A percentile compares a stretch with the other conserved stretches of the same genome.
Conservation (phyloP, 2,113 vertebrate genomes). For the Picathartes gymnocephalus region DNA sequence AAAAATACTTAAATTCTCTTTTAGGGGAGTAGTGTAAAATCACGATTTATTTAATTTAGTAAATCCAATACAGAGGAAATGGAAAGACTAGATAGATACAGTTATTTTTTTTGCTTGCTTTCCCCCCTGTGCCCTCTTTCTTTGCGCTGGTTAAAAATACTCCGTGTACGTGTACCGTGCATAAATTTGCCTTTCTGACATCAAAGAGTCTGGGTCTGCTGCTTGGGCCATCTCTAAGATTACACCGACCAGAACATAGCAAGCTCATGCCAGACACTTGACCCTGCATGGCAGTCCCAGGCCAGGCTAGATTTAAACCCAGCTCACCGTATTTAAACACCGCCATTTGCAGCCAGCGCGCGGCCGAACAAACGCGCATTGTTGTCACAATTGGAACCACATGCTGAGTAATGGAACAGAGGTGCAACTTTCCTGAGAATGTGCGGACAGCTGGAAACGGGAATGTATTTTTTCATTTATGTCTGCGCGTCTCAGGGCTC, state of each 20-base stretch:
- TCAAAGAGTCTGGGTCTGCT: constrained; percentile 45
- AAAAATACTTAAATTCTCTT: not conserved
- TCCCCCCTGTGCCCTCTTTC: not conserved
- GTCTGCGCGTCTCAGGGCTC: constrained; percentile 28
- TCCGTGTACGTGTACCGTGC: not conserved
- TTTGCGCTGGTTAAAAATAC: not conserved
- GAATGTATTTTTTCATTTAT: constrained; percentile 45
- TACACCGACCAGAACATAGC: constrained; percentile 44
- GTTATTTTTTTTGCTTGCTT: not conserved
- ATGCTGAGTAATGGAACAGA: constrained; percentile 65
- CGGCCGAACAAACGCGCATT: constrained; percentile 68
- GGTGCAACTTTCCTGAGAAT: constrained; percentile 39
- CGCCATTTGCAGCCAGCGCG: not conserved
- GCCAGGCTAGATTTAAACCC: constrained; percentile 39
- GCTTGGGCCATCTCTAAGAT: constrained; percentile 45
- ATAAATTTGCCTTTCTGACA: constrained; percentile 23
- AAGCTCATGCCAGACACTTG: constrained; percentile 63
- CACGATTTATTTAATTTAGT: not conserved
- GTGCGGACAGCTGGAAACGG: constrained; percentile 55
- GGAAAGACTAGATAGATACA: not conserved
- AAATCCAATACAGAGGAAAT: not conserved
- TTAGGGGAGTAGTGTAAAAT: not conserved
- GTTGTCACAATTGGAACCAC: constrained; percentile 76
- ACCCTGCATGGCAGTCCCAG: constrained; percentile 52
- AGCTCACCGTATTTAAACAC: not conserved